Evolutionary conservation across 2,888 invertebrate genomes (phyloP), one percentile per base, ranked within the genome.

Genomic region (Catocala nupta): DNA sequence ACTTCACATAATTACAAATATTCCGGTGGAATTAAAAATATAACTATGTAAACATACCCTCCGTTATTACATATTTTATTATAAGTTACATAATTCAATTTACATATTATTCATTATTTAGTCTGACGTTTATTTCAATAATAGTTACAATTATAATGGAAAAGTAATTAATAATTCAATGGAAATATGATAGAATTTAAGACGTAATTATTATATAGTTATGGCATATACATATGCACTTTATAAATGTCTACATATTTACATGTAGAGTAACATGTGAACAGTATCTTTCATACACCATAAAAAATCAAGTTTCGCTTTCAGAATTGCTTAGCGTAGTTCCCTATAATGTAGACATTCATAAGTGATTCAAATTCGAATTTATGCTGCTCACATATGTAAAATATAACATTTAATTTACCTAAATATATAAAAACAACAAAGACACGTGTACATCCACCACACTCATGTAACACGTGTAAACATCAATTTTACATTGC

Each of bases 1-100:
- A 78, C 71, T 77, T 68, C 77, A 77, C 45, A 72, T 56, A 74
- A 55, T 58, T 73, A 70, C 39, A 42, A 10, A 55, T 68, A 70
- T 75, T 74, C 68, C 72, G 72, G 75, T 75, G 75, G 75, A 81
- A 79, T 73, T 75, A 42, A 80, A 80, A 70, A 75, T 77, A 67
- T 70, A 61, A 70, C 68, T 77, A 76, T 75, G 64, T 73, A 67
- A 70, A 73, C 68, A 69, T 65, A 65, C 61, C 70, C 65, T 70
- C 75, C 63, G 63, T 65, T 68, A 75, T 71, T 68, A 76, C 50
- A 74, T 60, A 69, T 75, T 71, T 73, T 62, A 61, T 57, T 65
- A 69, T 65, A 71, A 72, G 57, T 74, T 70, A 71, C 71, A 66
- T 70, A 68, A 61, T 71, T 65, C 62, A 71, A 68, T 68, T 64